A percentile compares a stretch with the other conserved stretches of the same genome.
These are phyloP conservation scores for Brotula barbata DNA, from an alignment of 2,797 vertebrate species.

Conservation along the genomic window DNA sequence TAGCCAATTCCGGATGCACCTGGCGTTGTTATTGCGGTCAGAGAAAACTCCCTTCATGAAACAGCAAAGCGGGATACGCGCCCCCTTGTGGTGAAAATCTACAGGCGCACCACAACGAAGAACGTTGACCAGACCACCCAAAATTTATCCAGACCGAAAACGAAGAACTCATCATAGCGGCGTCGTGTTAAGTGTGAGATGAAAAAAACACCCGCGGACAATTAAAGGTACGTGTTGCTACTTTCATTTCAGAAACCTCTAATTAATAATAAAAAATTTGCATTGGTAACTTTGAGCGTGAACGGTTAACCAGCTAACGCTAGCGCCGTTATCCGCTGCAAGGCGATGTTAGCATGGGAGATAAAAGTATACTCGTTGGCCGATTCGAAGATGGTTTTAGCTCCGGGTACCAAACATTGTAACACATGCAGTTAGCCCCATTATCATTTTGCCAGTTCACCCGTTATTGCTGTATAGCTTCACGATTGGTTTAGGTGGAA, in stretches of 20 bases:
- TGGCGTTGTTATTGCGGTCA: too few species aligned
- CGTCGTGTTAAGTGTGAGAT: not conserved
- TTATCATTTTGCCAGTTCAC: rapidly evolving
- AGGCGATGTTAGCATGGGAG: too few species aligned
- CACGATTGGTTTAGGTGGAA: not conserved
- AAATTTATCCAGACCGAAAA: not conserved
- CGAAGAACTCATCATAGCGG: not conserved
- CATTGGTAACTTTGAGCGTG: slow-evolving; percentile 9
- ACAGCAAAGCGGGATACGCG: not conserved
- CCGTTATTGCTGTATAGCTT: rapidly evolving
- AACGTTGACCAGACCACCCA: not conserved
- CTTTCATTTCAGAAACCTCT: rapidly evolving
- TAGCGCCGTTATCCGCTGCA: slow-evolving; percentile 11
- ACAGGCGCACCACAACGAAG: not conserved
- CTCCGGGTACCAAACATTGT: not conserved
- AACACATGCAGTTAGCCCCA: not conserved
- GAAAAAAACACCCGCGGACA: not conserved
- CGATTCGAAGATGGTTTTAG: not conserved
- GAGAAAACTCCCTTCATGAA: too few species aligned
- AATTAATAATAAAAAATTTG: too few species aligned
- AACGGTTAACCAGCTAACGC: slow-evolving; percentile 16
- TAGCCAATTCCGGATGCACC: too few species aligned
- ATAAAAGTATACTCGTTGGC: too few species aligned
- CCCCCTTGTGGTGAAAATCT: not conserved
- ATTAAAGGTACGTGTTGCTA: slow-evolving; percentile 16